Evolutionary conservation across 2,113 vertebrate species (phyloP).

Genomic region (Nannobrachium achirus): DNA sequence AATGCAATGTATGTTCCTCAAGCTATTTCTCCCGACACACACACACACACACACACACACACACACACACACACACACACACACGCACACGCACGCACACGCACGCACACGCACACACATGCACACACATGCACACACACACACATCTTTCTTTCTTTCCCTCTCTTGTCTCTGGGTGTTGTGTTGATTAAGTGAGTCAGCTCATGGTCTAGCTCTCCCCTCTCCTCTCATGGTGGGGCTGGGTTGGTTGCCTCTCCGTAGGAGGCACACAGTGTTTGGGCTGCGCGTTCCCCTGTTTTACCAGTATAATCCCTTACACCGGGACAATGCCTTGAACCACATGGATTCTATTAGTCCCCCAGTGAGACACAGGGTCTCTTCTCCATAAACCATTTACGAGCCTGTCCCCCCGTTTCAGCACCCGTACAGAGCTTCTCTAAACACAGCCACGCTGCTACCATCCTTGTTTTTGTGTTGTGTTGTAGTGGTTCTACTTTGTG

Average conservation of each 20-base stretch:
- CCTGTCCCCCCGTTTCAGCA: constrained; percentile 24
- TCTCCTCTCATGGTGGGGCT: constrained; percentile 57
- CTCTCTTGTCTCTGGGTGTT: constrained; percentile 31
- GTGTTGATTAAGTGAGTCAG: constrained; percentile 59
- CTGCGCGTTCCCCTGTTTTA: constrained; percentile 67
- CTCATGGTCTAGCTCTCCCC: constrained; percentile 41
- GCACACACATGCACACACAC: too few relatives aligned
- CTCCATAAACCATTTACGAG: constrained; percentile 65
- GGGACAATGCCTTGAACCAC: constrained; percentile 66
- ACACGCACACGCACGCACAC: too few relatives aligned
- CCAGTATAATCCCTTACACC: constrained; percentile 72
- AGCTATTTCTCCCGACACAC: too few relatives aligned
- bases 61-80: too few relatives aligned
- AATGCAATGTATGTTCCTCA: too few relatives aligned
- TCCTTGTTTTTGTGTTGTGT: constrained; percentile 18
- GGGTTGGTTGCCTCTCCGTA: constrained; percentile 66
- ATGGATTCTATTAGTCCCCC: constrained; percentile 70
- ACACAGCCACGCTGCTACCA: constrained; percentile 37
- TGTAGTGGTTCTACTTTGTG: background rate
- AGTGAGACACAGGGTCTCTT: constrained; percentile 64
- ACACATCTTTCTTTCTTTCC: too few relatives aligned
- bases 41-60: too few relatives aligned
- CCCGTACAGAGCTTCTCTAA: too few relatives aligned
- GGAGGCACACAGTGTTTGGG: constrained; percentile 69
- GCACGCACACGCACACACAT: too few relatives aligned